Evolutionary conservation across 2,113 vertebrate genomes (phyloP), one percentile per base, ranked within the genome.

Genomic region (Bufo gargarizans): DNA sequence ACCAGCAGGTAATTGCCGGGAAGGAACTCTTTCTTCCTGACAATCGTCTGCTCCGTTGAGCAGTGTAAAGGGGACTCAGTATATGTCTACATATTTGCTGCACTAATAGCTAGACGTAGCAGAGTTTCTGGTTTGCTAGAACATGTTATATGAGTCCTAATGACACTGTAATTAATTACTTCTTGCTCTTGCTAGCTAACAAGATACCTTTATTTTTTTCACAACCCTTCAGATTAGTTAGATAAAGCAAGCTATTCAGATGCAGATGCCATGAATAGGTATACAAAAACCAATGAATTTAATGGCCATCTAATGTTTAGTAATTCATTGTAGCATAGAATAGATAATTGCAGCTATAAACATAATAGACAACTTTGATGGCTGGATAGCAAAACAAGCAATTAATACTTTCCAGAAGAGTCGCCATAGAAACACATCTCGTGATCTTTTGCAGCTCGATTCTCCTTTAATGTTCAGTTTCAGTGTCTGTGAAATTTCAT

Each of bases 341-440:
- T 19, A 63, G 85, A 71, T 87, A 87, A 87, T 82, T 87, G 63
- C 86, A 59, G 80, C 61, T 43, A 81, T 81, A 87, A 87, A 87
- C 56, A 86, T 33, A 78, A 65, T 53, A 78, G 74, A 78, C 86
- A 74, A 82, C 78, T 82, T 82, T 88, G 67, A 88, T 88, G 45
- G 55, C 45, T 61, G 78, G 53, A 69, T 88, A 50, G 67, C 86
- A 82, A 82, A 87, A 88, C 86, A 88, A 82, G 78, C 86, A 88
- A 88, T 82, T 88, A 88, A 82, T 88, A 71, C 78, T 82, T 88
- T 56, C 86, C 63, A 47, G 33, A 58, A 63, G 67, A 88, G 67
- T 88, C 77, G n/a, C 78, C 78, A 88, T 88, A 88, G 86, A 82
- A 88, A 88, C 86, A 56, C 78, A 50, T 71, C n/a, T 11, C 67